Base-by-base conservation (phyloP, 2,113 vertebrate species). In the Mormoops blainvillei region DNA sequence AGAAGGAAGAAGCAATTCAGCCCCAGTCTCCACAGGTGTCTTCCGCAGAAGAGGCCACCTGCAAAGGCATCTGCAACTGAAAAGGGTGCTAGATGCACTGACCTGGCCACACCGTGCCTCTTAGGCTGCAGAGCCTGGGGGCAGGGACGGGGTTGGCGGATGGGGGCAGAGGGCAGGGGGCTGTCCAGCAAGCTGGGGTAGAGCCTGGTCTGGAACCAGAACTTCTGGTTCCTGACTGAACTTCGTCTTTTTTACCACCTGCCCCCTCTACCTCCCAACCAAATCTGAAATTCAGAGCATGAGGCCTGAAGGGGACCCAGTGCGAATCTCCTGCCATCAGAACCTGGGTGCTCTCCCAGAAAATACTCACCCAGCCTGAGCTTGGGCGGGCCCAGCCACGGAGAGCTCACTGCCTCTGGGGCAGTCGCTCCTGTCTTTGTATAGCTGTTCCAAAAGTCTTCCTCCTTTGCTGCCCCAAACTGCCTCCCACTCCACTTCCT, bases 271-370 rank as follows among this genome's bases (percentile, higher is more conserved):
- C 16, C 24, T 73, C 31, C 83, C 33, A 58, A 56, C 24, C 41
- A 50, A 67, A 68, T 71, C 76, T 70, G 54, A 90, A 87, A 81
- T 74, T 68, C 71, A 77, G 31, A 87, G 52, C 65, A 18, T 18
- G 45, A 67, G 18, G n/a, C 36, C 92, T 91, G 28, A 74, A 58
- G 94, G 38, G 45, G 31, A 45, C 48, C 26, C 11, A 28, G 18
- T n/a, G 14, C 31, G 48, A 61, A n/a, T 19, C 67, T 92, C 33
- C 56, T 61, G 38, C 56, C n/a, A 7, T 26, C 65, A 28, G 52
- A 61, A 2, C 3, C 63, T 73, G 50, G 36, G 31, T 19, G 13
- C 50, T 43, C 67, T 54, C 24, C 10, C 36, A 26, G 61, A n/a
- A n/a, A 56, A 77, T 8, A 52, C 65, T 58, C 83, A 2, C 12